Base-by-base conservation (phyloP, 2,113 vertebrate species). In the Emydura subglobosa region DNA sequence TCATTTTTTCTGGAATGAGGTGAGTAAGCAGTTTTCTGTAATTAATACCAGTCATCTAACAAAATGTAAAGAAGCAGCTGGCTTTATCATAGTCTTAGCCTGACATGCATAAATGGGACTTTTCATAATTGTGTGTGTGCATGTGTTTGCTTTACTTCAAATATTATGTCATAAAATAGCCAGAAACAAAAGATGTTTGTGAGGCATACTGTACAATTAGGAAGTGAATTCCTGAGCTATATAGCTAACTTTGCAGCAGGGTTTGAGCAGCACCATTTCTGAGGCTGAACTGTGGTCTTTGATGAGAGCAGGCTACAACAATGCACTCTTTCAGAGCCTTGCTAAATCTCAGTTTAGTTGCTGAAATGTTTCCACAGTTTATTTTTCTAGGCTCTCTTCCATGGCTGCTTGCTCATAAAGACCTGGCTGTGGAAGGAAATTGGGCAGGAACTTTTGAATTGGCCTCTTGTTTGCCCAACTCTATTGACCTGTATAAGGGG, bases 351-450 rank as follows among this genome's bases (percentile, higher is more conserved):
- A 86, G 97, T 98, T 97, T 91, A 87, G 97, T 97, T 94, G 91
- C 97, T 98, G 97, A 98, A 98, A 97, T 82, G 34, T 98, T 98
- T 98, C 98, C 97, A 97, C 83, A 29, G 34, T 98, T 99, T 99
- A 97, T 99, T 98, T 99, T 98, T 97, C 94, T 98, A 98, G 98
- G 98, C 98, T 96, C 96, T 97, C 94, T 98, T 99, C 98, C 98
- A 98, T 97, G 95, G 94, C 94, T 97, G 93, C 94, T 95, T 96
- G 93, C 98, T 97, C 95, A 95, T 98, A 98, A 98, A 98, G 96
- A 95, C 97, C 87, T 96, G 90, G 96, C 96, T 96, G 96, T 95
- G 92, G 94, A 98, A 97, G 95, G 97, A 97, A 97, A 97, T 65
- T 87, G 94, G 91, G 93, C 90, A 96, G 91, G 97, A 94, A 93